A percentile compares a stretch with the other conserved stretches of the same genome.
These are phyloP conservation scores for Crossaster papposus DNA, from an alignment of 53 echinoderm and acorn worm genomes.

Conservation along the genomic window DNA sequence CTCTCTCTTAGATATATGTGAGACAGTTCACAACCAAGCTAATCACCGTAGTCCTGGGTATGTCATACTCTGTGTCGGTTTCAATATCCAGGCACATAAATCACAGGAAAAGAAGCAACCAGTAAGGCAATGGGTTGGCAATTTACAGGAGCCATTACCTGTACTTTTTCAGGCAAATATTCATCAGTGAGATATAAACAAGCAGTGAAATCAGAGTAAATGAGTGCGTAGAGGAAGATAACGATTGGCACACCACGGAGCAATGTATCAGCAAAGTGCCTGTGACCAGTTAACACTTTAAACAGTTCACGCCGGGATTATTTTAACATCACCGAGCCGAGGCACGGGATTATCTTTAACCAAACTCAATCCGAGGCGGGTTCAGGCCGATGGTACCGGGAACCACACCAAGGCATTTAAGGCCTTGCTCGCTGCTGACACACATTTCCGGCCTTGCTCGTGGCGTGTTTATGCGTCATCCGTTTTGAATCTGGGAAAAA, in stretches of 20 bases:
- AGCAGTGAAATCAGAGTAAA: background rate
- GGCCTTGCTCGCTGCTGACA: too few relatives aligned
- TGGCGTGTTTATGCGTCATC: too few relatives aligned
- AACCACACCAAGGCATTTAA: too few relatives aligned
- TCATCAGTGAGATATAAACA: constrained; percentile 13
- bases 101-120: constrained; percentile 1
- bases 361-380: too few relatives aligned
- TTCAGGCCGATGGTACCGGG: too few relatives aligned
- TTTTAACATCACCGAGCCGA: too few relatives aligned
- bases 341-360: too few relatives aligned
- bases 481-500: too few relatives aligned
- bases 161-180: background rate
- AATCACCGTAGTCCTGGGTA: background rate
- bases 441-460: too few relatives aligned
- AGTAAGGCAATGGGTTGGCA: background rate
- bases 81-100: constrained; percentile 31
- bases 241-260: background rate
- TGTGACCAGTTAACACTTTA: too few relatives aligned
- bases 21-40: background rate
- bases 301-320: too few relatives aligned
- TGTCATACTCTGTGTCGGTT: constrained; percentile 4
- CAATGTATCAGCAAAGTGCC: background rate
- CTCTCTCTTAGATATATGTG: background rate
- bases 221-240: background rate
- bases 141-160: background rate